These are phyloP conservation scores for Dendroctonus ponderosae DNA, from an alignment of 1,140 invertebrate genomes.

Conservation along the genomic window DNA sequence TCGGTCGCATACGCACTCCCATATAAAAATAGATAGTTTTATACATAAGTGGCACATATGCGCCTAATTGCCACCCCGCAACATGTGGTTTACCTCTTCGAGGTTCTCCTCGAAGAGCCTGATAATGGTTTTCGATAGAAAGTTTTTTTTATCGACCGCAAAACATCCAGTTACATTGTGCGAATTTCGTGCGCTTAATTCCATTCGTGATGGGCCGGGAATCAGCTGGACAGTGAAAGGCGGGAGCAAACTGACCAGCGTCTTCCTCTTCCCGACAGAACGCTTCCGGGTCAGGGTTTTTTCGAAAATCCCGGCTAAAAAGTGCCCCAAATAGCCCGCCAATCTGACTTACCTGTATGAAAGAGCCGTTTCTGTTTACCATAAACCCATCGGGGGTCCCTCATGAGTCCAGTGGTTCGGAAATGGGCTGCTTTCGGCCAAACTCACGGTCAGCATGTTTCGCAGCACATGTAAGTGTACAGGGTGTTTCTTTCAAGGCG, in stretches of 20 bases:
- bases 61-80: constrained; percentile 21
- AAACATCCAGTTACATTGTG: too few relatives aligned
- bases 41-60: constrained; percentile 24
- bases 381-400: constrained; percentile 28
- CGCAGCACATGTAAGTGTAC: background rate
- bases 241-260: too few relatives aligned
- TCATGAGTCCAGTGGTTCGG: constrained; percentile 13
- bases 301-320: constrained; percentile 5
- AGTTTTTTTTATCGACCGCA: too few relatives aligned
- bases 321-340: constrained; percentile 15
- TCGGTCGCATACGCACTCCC: constrained; percentile 10
- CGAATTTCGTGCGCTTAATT: too few relatives aligned
- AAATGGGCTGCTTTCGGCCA: background rate
- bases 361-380: constrained; percentile 32
- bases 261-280: too few relatives aligned
- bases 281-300: too few relatives aligned
- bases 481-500: background rate
- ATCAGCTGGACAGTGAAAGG: too few relatives aligned
- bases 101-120: background rate
- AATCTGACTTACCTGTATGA: constrained; percentile 25
- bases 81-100: constrained; percentile 25
- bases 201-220: too few relatives aligned
- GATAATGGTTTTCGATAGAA: constrained; percentile 9
- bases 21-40: constrained; percentile 28
- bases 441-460: background rate